phyloP scores from a whole-genome alignment of 2,888 invertebrate genomes.

The Apamea epomidion region DNA sequence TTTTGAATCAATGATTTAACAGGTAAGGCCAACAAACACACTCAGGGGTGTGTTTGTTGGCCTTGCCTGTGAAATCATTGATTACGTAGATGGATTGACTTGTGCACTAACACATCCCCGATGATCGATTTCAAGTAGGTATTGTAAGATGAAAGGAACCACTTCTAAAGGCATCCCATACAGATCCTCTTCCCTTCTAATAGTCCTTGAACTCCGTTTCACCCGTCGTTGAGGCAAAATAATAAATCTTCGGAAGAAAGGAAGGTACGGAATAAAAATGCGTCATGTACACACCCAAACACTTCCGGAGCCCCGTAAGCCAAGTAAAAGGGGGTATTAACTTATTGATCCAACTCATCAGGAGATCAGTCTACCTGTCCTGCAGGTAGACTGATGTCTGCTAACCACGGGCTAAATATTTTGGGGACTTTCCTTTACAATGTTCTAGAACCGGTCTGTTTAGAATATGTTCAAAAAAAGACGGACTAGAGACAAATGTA shows the following conservation, averaged over 20 bases:
- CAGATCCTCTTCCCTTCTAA: slow-evolving; percentile 27
- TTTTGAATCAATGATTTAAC: too few relatives aligned
- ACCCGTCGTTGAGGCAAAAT: slow-evolving; percentile 55
- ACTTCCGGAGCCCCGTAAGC: slow-evolving; percentile 56
- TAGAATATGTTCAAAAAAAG: not conserved
- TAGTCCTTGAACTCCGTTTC: slow-evolving; percentile 54
- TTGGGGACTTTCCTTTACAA: slow-evolving; percentile 46
- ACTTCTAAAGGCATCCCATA: slow-evolving; percentile 27
- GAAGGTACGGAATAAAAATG: slow-evolving; percentile 59
- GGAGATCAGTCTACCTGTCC: slow-evolving; percentile 38
- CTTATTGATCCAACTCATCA: slow-evolving; percentile 64
- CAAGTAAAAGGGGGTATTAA: slow-evolving; percentile 68
- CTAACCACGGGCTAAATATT: slow-evolving; percentile 40
- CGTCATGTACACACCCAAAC: slow-evolving; percentile 66
- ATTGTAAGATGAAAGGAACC: slow-evolving; percentile 34
- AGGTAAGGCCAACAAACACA: too few relatives aligned
- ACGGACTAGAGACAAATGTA: not conserved
- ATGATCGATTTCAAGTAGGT: slow-evolving; percentile 19
- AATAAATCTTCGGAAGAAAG: slow-evolving; percentile 63
- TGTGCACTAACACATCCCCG: slow-evolving; percentile 6
- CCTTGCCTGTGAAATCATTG: not conserved
- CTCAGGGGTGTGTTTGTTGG: too few relatives aligned
- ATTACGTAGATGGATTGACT: not conserved
- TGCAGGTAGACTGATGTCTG: slow-evolving; percentile 71
- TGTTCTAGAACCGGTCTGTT: not conserved